Conservation (phyloP, 1,140 invertebrate genomes). For the Drosophila truncata region DNA sequence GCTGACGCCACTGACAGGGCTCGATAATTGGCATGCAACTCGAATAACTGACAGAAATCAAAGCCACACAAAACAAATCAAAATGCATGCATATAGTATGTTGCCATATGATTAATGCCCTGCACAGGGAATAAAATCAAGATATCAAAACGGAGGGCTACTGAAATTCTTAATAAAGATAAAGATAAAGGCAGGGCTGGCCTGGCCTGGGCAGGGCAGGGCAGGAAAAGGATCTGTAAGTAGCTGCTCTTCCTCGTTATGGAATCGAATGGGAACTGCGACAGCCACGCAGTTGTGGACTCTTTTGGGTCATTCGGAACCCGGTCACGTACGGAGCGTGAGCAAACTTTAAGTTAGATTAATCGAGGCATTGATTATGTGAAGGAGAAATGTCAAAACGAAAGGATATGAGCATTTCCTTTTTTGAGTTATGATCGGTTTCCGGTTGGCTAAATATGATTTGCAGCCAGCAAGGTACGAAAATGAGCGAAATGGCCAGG, state of each 20-base stretch:
- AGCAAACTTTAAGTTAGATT: constrained; percentile 84
- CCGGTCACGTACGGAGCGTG: constrained; percentile 76
- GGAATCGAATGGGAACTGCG: constrained; percentile 19
- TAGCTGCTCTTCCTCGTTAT: constrained; percentile 41
- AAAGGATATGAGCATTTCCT: constrained; percentile 84
- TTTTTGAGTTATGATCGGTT: constrained; percentile 78
- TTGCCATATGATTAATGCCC: constrained; percentile 71
- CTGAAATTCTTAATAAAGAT: constrained; percentile 84
- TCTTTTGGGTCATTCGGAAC: constrained; percentile 41
- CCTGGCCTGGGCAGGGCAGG: constrained; percentile 5
- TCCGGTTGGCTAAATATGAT: constrained; percentile 81
- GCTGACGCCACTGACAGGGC: constrained; percentile 5
- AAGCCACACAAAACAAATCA: constrained; percentile 79
- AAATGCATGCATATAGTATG: constrained; percentile 63
- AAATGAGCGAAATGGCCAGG: constrained; percentile 31
- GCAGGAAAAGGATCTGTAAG: constrained; percentile 69
- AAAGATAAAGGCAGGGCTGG: constrained; percentile 30
- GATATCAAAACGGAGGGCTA: constrained; percentile 78
- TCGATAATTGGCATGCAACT: constrained; percentile 76
- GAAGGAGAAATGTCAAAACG: constrained; percentile 74
- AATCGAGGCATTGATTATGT: constrained; percentile 70
- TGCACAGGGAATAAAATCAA: constrained; percentile 74
- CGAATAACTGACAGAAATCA: constrained; percentile 66
- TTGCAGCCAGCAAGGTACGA: constrained; percentile 46
- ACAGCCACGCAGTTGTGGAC: constrained; percentile 27